Conservation (phyloP, 2,888 invertebrate species). For the Macrosoma leucophasiata region DNA sequence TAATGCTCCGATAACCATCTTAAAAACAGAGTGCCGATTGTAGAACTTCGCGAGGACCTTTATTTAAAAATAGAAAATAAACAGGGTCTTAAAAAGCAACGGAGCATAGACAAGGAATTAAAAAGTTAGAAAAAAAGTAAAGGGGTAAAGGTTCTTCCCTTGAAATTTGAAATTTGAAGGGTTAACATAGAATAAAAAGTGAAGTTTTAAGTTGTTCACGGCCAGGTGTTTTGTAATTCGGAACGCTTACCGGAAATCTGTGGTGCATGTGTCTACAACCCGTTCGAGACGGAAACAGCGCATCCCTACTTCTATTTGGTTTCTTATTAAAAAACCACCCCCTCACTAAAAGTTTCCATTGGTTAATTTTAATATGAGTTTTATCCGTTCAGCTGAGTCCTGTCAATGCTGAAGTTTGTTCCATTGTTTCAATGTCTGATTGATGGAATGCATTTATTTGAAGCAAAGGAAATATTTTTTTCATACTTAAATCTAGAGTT, state of each 20-base stretch:
- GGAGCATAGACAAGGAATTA: conserved; percentile 47
- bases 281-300: conserved; percentile 64
- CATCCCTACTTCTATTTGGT: conserved; percentile 52
- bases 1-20: conserved; percentile 45
- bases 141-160: conserved; percentile 45
- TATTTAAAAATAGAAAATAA: conserved; percentile 43
- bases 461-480: no score
- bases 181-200: conserved; percentile 55
- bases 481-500: no score
- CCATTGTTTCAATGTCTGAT: no score
- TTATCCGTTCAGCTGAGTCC: no score
- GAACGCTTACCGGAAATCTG: conserved; percentile 70
- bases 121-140: conserved; percentile 55
- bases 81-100: conserved; percentile 33
- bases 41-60: conserved; percentile 39
- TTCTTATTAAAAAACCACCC: conserved; percentile 47
- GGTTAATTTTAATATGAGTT: conserved; percentile 7
- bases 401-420: no score
- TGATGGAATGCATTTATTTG: no score
- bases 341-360: conserved; percentile 24
- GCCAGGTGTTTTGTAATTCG: conserved; percentile 62
- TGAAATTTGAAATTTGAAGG: conserved; percentile 49
- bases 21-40: conserved; percentile 25
- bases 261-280: conserved; percentile 65
- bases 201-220: conserved; percentile 49